Conservation (phyloP, 2,113 vertebrate genomes). For the Vimba vimba region DNA sequence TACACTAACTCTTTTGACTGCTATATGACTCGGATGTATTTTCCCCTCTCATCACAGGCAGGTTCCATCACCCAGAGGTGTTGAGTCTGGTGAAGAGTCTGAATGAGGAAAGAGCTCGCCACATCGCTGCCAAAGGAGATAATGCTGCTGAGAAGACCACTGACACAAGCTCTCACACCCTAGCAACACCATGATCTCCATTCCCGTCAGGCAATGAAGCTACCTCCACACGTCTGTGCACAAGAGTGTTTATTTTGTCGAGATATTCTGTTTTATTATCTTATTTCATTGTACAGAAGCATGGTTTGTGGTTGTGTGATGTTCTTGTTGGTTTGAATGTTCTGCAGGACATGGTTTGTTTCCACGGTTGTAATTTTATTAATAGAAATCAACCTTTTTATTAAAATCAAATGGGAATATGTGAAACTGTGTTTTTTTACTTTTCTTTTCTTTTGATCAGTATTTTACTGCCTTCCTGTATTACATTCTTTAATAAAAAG, state of each 20-base stretch:
- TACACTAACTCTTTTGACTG: too few relatives aligned
- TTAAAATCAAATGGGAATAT: not conserved
- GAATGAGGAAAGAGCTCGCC: constrained; percentile 80
- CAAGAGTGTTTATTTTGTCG: not conserved
- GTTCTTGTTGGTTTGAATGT: not conserved
- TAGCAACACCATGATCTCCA: constrained; percentile 48
- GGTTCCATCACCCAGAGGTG: constrained; percentile 91
- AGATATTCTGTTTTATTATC: not conserved
- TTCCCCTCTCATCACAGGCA: constrained; percentile 75
- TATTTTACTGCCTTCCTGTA: not conserved
- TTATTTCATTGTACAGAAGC: not conserved
- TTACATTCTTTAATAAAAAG: not conserved
- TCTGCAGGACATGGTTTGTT: not conserved
- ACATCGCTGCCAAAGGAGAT: constrained; percentile 56
- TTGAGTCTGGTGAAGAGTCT: constrained; percentile 84
- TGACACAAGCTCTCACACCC: constrained; percentile 8
- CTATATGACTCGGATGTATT: not conserved
- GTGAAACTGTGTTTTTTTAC: not conserved
- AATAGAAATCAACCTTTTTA: not conserved
- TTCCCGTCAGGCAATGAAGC: not conserved
- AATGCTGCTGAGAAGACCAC: constrained; percentile 16
- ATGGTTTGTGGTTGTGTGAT: not conserved
- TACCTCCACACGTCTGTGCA: constrained; percentile 13
- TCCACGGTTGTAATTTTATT: constrained; percentile 22
- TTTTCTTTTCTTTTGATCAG: not conserved